Conservation (phyloP, 2,113 vertebrate species). For the Anthoscopus minutus region DNA sequence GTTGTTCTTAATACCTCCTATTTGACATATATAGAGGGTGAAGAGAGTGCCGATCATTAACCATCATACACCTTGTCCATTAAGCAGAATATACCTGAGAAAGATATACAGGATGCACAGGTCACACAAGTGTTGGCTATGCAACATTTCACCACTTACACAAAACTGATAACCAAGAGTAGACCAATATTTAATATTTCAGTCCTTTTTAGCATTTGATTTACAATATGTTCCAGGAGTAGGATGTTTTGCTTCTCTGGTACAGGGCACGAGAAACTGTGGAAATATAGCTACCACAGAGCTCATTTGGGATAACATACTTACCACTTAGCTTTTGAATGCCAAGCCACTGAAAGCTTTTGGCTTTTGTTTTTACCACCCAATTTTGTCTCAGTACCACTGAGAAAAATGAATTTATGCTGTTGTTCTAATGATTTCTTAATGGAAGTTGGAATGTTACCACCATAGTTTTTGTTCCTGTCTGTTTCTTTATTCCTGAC, state of each 20-base stretch:
- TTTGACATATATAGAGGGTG: background rate
- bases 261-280: background rate
- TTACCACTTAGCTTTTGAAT: background rate
- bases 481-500: background rate
- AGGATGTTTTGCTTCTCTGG: background rate
- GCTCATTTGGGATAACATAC: background rate
- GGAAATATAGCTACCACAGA: background rate
- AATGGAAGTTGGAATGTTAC: background rate
- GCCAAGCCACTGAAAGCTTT: background rate
- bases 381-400: background rate
- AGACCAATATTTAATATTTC: background rate
- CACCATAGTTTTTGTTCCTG: background rate
- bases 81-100: background rate
- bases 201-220: background rate
- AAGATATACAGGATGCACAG: background rate
- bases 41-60: background rate
- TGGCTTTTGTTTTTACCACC: background rate
- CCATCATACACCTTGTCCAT: background rate
- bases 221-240: background rate
- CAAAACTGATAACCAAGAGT: background rate
- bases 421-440: background rate
- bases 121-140: fast-evolving
- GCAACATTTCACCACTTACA: background rate
- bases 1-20: background rate
- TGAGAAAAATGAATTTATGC: background rate